These are phyloP conservation scores for Bombus superbus DNA, from an alignment of 1,140 invertebrate species.

Conservation along the genomic window DNA sequence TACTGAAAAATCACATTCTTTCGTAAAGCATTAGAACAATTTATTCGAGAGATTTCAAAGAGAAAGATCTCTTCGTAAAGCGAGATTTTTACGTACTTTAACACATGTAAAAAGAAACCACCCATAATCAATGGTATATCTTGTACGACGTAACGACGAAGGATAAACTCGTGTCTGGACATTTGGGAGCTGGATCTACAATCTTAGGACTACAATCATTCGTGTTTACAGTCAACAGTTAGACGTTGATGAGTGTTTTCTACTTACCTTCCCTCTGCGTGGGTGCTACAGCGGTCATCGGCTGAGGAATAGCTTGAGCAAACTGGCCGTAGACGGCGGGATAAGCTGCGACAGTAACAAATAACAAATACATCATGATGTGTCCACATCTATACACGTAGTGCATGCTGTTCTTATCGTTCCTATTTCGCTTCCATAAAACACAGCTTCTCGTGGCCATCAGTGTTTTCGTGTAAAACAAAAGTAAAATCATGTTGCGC, in stretches of 20 bases:
- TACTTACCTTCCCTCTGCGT: constrained; percentile 97
- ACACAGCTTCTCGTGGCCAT: neutral
- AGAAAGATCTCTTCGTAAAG: neutral
- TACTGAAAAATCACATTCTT: neutral
- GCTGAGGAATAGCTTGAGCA: constrained; percentile 96
- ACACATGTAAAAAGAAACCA: neutral
- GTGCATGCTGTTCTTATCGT: constrained; percentile 65
- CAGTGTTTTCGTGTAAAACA: neutral
- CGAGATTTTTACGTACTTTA: constrained; percentile 19
- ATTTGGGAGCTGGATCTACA: constrained; percentile 58
- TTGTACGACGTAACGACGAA: constrained; percentile 46
- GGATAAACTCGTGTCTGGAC: constrained; percentile 66
- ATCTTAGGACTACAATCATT: constrained; percentile 61
- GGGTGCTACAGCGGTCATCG: constrained; percentile 94
- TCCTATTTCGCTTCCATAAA: neutral
- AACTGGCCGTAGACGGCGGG: constrained; percentile 97
- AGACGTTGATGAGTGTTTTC: constrained; percentile 74
- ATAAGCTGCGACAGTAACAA: constrained; percentile 91
- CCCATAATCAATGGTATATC: neutral
- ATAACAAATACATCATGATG: constrained; percentile 77
- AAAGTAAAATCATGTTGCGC: neutral
- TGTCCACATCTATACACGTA: constrained; percentile 74
- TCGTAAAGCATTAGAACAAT: neutral
- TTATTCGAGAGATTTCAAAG: neutral
- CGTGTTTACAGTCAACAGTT: constrained; percentile 69